These are phyloP conservation scores for Drosophila sulfurigaster DNA, from an alignment of 1,140 invertebrate genomes.

Conservation along the genomic window DNA sequence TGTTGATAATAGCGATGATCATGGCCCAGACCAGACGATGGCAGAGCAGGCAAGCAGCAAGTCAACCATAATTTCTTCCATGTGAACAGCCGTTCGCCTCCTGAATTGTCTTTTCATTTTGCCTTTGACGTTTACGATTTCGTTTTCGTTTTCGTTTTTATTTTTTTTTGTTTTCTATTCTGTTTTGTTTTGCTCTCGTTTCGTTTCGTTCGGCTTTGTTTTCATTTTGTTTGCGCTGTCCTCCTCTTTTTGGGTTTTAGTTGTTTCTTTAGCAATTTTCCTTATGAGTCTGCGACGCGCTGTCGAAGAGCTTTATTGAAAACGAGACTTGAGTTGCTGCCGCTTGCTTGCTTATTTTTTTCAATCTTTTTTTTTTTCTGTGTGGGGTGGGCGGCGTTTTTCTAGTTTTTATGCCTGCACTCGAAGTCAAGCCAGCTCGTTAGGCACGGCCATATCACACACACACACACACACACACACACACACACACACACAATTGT, in stretches of 20 bases:
- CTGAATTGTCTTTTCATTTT: slow-evolving; percentile 23
- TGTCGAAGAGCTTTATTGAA: slow-evolving; percentile 76
- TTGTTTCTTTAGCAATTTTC: slow-evolving; percentile 53
- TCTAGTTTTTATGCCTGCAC: slow-evolving; percentile 68
- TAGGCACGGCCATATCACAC: slow-evolving; percentile 58
- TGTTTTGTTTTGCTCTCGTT: no score
- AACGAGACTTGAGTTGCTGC: slow-evolving; percentile 46
- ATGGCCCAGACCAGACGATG: slow-evolving; percentile 29
- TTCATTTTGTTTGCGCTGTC: slow-evolving; percentile 15
- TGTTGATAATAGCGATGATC: slow-evolving; percentile 80
- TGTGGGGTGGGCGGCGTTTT: slow-evolving; percentile 12
- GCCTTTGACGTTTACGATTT: slow-evolving; percentile 13
- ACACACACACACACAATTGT: slow-evolving; percentile 20
- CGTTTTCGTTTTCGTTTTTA: slow-evolving; percentile 24
- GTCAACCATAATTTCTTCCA: slow-evolving; percentile 65
- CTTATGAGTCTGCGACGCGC: slow-evolving; percentile 48
- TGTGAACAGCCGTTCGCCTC: slow-evolving; percentile 43
- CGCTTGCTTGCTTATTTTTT: neutral
- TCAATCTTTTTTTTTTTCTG: neutral
- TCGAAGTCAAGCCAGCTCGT: slow-evolving; percentile 65
- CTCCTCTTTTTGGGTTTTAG: slow-evolving; percentile 9
- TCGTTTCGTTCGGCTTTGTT: neutral
- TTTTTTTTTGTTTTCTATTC: no score
- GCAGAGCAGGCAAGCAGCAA: slow-evolving; percentile 51
- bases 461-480: slow-evolving; percentile 32